These are phyloP conservation scores for Synanthedon myopaeformis DNA, from an alignment of 2,888 invertebrate genomes.

Conservation along the genomic window DNA sequence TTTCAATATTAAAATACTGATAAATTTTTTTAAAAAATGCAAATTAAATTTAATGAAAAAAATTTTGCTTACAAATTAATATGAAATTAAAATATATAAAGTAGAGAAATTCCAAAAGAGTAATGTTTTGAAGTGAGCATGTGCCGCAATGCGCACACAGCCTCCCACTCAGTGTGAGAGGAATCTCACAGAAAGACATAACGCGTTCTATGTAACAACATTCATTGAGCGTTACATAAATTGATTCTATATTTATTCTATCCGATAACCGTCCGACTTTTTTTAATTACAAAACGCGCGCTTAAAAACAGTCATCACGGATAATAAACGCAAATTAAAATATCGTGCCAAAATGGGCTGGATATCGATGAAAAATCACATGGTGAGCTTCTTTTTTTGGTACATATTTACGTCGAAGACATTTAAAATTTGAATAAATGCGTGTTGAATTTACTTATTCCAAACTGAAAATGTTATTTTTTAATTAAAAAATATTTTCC, in stretches of 20 bases:
- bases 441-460: too few species aligned
- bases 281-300: background rate
- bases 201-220: slow-evolving; percentile 14
- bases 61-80: too few species aligned
- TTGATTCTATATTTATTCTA: background rate
- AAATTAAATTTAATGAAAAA: too few species aligned
- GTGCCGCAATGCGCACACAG: slow-evolving; percentile 52
- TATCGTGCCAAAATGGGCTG: slow-evolving; percentile 58
- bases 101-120: too few species aligned
- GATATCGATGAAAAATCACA: slow-evolving; percentile 67
- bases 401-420: too few species aligned
- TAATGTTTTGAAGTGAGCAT: slow-evolving; percentile 29
- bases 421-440: too few species aligned
- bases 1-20: too few species aligned
- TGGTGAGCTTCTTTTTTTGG: slow-evolving; percentile 35
- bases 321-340: slow-evolving; percentile 42
- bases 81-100: too few species aligned
- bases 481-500: too few species aligned
- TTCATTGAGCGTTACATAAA: background rate
- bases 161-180: slow-evolving; percentile 60
- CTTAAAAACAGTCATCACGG: slow-evolving; percentile 28
- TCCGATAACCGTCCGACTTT: background rate
- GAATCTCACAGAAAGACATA: slow-evolving; percentile 45
- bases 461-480: too few species aligned
- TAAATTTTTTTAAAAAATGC: too few species aligned